These are phyloP conservation scores for Habrosyne pyritoides DNA, from an alignment of 2,888 invertebrate genomes.

Conservation along the genomic window DNA sequence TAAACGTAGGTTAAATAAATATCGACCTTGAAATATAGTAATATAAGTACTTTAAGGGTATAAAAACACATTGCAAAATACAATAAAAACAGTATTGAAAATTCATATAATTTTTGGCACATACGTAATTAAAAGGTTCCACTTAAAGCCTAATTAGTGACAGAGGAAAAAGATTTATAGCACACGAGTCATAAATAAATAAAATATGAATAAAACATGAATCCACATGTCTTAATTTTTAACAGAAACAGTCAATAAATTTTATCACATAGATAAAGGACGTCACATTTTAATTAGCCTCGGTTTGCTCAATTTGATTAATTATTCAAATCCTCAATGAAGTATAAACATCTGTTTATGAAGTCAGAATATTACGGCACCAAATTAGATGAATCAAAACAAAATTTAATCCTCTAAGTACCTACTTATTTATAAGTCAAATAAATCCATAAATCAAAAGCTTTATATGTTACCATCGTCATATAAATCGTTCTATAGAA, in stretches of 20 bases:
- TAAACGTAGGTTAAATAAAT: too few species aligned
- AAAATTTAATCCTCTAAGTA: background rate
- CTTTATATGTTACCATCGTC: background rate
- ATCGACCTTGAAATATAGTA: too few species aligned
- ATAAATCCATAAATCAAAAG: background rate
- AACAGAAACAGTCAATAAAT: slow-evolving; percentile 2
- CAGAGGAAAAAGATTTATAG: background rate
- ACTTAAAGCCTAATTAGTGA: background rate
- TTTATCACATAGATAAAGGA: background rate
- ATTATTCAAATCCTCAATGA: slow-evolving; percentile 1
- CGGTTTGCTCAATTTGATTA: background rate
- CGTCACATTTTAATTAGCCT: slow-evolving; percentile 1
- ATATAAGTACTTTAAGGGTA: too few species aligned
- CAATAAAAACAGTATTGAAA: background rate
- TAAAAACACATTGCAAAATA: too few species aligned
- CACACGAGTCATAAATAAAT: background rate
- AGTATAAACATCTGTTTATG: background rate
- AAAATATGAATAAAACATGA: background rate
- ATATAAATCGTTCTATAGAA: background rate
- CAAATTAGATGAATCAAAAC: background rate
- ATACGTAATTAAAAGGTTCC: background rate
- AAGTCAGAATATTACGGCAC: background rate
- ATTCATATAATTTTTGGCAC: background rate
- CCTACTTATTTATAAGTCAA: background rate
- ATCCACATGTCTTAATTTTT: slow-evolving; percentile 1